Evolutionary conservation across 2,113 vertebrate genomes (phyloP).

Genomic region (Apeltes quadracus): DNA sequence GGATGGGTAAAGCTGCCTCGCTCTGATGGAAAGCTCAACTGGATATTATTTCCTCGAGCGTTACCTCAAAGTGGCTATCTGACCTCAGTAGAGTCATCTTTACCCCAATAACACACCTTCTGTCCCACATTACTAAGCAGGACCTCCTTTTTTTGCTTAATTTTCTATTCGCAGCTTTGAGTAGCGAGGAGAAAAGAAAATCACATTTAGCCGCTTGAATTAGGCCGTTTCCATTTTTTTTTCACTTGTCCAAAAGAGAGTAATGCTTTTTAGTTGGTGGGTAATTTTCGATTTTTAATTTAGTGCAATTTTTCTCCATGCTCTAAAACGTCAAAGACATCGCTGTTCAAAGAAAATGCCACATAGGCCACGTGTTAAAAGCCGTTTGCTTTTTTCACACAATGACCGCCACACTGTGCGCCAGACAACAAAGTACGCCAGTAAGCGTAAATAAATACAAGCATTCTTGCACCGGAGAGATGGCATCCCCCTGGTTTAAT

Average conservation of each 20-base stretch:
- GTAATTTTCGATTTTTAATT: constrained; percentile 50
- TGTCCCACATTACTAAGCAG: constrained; percentile 5
- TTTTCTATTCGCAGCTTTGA: constrained; percentile 29
- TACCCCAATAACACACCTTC: constrained; percentile 37
- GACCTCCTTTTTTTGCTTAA: constrained; percentile 20
- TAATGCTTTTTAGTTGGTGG: constrained; percentile 43
- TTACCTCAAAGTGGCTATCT: constrained; percentile 47
- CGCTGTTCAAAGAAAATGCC: constrained; percentile 42
- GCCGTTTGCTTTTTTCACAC: constrained; percentile 43
- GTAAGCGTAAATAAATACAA: constrained; percentile 74
- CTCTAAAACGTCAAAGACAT: constrained; percentile 27
- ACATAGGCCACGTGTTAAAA: constrained; percentile 56
- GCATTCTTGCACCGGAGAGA: constrained; percentile 65
- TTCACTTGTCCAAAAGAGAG: constrained; percentile 39
- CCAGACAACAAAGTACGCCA: constrained; percentile 63
- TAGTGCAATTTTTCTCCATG: constrained; percentile 30
- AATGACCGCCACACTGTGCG: constrained; percentile 53
- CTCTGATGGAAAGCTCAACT: constrained; percentile 58
- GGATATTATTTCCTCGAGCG: constrained; percentile 60
- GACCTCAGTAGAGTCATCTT: constrained; percentile 51
- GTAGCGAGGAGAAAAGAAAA: constrained; percentile 8
- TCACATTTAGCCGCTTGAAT: constrained; percentile 40
- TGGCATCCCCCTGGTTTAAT: constrained; percentile 78
- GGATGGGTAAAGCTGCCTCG: constrained; percentile 57
- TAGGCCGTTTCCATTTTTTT: constrained; percentile 45